phyloP scores from a whole-genome alignment of 2,113 vertebrate genomes.

The Alectura lathami region DNA sequence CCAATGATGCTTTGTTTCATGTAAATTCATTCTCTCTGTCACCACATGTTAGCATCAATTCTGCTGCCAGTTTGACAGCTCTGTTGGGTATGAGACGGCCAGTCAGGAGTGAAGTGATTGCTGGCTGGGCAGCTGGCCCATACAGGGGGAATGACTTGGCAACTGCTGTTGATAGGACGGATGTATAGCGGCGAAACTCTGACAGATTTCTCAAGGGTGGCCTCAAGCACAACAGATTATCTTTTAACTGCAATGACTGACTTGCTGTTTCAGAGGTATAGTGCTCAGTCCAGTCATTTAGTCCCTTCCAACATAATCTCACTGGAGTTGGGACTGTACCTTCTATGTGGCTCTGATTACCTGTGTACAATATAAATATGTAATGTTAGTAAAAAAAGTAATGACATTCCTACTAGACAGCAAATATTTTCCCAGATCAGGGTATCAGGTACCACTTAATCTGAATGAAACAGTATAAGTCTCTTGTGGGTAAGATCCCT shows the following conservation, averaged over 20 bases:
- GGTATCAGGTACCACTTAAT: not conserved
- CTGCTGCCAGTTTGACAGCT: fast-evolving
- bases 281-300: not conserved
- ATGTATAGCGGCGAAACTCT: fast-evolving
- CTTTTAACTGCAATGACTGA: not conserved
- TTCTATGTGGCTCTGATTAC: fast-evolving
- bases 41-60: fast-evolving
- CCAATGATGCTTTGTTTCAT: not conserved
- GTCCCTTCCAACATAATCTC: not conserved
- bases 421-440: not conserved
- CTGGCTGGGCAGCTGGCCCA: not conserved
- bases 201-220: not conserved
- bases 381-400: not conserved
- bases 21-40: not conserved
- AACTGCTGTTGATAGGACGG: not conserved
- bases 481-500: not conserved
- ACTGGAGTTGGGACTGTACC: not conserved
- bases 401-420: not conserved
- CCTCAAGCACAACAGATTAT: not conserved
- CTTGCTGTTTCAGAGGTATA: not conserved
- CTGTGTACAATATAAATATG: not conserved
- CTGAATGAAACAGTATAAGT: not conserved
- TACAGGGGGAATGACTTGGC: not conserved
- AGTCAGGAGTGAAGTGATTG: not conserved
- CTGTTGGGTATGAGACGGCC: not conserved